These are phyloP conservation scores for Cyphomyrus discorhynchus DNA, from an alignment of 2,113 vertebrate species.

Conservation along the genomic window DNA sequence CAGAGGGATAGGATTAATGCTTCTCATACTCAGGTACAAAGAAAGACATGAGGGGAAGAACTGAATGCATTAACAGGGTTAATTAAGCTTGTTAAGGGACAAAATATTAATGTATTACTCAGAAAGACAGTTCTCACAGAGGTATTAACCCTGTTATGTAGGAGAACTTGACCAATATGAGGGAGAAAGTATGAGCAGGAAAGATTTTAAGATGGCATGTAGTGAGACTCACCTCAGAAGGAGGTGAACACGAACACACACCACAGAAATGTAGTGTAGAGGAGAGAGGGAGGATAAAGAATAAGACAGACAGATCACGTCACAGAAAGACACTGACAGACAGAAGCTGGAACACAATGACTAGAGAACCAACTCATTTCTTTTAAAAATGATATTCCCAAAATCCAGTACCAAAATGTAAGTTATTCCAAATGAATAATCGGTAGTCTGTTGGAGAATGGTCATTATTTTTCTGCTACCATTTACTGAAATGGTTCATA, in stretches of 20 bases:
- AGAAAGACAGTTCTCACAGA: not conserved
- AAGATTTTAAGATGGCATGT: not conserved
- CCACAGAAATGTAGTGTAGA: not conserved
- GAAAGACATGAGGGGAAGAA: not conserved
- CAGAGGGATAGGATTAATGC: not conserved
- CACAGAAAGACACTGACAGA: slow-evolving; percentile 8
- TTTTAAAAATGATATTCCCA: not conserved
- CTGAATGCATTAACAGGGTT: not conserved
- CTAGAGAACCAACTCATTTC: not conserved
- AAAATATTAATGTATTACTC: not conserved
- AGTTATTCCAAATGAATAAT: not conserved
- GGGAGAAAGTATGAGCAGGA: not conserved
- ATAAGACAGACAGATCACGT: not conserved
- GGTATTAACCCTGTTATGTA: not conserved
- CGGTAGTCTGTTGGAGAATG: not conserved
- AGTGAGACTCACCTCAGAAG: not conserved
- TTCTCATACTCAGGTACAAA: not conserved
- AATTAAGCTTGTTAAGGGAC: not conserved
- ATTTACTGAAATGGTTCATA: not conserved
- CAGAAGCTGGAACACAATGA: slow-evolving; percentile 21
- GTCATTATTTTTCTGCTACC: not conserved
- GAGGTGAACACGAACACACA: slow-evolving; percentile 10
- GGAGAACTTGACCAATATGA: not conserved
- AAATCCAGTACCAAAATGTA: not conserved
- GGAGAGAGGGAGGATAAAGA: not conserved